A percentile compares a stretch with the other conserved stretches of the same genome.
These are phyloP conservation scores for Pampusana beccarii DNA, from an alignment of 2,113 vertebrate genomes.

Conservation along the genomic window DNA sequence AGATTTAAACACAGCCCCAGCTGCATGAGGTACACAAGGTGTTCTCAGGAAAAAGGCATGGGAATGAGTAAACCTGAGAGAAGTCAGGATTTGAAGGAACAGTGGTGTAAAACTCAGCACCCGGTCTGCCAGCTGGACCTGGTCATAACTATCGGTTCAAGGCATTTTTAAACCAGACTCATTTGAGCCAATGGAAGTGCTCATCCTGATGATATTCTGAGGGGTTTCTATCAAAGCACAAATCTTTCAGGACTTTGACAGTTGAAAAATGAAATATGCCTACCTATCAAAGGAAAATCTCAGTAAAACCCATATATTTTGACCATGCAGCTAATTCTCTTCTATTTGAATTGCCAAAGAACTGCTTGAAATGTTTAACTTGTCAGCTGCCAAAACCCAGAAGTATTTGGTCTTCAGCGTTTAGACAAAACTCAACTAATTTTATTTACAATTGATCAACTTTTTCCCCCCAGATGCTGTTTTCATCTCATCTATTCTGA, in stretches of 20 bases:
- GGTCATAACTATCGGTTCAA: neutral
- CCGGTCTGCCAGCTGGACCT: neutral
- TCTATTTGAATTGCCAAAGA: slow-evolving; percentile 14
- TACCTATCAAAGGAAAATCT: neutral
- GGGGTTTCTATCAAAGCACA: neutral
- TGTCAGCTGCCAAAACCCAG: neutral
- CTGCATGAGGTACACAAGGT: neutral
- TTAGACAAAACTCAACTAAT: neutral
- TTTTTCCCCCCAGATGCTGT: neutral
- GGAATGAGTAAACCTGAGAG: neutral
- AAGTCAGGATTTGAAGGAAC: neutral
- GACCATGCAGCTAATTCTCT: neutral
- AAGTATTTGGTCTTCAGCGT: neutral
- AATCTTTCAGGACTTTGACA: neutral
- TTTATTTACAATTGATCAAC: neutral
- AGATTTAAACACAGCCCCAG: neutral
- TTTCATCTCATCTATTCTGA: neutral
- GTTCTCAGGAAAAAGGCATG: neutral
- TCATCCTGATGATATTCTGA: neutral
- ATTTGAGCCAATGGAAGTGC: neutral
- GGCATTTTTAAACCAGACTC: neutral
- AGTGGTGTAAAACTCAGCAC: neutral
- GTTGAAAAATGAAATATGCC: neutral
- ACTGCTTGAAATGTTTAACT: neutral
- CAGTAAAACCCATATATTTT: neutral